Conservation (phyloP, 2,113 vertebrate genomes). For the Vulpes ferrilata region DNA sequence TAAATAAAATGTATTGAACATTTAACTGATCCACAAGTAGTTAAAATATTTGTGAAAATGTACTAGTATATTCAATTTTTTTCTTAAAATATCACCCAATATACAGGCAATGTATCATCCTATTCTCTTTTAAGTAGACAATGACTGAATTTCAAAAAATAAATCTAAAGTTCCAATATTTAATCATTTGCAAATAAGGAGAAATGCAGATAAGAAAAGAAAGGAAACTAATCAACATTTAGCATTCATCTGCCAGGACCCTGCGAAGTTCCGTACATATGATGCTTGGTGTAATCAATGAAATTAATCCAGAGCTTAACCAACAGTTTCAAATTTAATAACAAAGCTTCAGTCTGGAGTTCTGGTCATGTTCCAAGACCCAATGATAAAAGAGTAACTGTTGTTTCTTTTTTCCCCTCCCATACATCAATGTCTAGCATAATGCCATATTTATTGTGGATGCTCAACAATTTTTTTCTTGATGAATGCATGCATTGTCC, state of each 20-base stretch:
- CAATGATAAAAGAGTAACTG: neutral
- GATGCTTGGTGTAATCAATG: slow-evolving; percentile 22
- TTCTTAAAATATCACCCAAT: neutral
- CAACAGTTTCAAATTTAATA: neutral
- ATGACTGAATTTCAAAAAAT: neutral
- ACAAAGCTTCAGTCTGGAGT: neutral
- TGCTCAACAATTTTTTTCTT: neutral
- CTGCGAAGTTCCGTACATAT: neutral
- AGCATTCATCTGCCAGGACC: neutral
- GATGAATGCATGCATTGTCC: neutral
- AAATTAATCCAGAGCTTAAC: neutral
- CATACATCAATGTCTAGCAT: neutral
- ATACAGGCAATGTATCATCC: neutral
- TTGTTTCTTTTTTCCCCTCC: neutral
- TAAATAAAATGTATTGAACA: neutral
- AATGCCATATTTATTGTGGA: neutral
- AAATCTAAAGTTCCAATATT: neutral
- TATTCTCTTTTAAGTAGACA: neutral
- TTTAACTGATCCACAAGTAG: neutral
- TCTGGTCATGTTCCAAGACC: neutral
- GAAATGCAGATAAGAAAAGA: neutral
- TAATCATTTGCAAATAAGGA: neutral
- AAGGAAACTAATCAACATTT: neutral
- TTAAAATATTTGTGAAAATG: slow-evolving; percentile 12
- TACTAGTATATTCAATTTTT: neutral